phyloP scores from a whole-genome alignment of 2,888 invertebrate genomes.

The Polylopha cassiicola region DNA sequence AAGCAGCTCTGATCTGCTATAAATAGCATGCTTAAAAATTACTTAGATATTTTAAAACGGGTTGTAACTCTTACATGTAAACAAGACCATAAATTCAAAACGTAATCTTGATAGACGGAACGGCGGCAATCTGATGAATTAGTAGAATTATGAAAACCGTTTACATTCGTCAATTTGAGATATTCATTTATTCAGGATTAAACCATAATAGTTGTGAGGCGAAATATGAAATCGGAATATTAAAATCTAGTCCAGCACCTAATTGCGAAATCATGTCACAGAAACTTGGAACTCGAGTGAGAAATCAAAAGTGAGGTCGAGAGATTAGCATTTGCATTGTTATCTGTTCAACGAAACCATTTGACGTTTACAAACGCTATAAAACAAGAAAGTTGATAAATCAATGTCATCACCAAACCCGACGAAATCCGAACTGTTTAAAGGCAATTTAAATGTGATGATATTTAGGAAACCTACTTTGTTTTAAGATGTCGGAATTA shows the following conservation, averaged over 20 bases:
- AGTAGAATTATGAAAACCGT: constrained; percentile 17
- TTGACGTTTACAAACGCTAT: constrained; percentile 20
- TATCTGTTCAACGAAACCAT: constrained; percentile 30
- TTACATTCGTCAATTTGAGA: constrained; percentile 17
- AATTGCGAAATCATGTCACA: constrained; percentile 45
- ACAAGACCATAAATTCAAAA: constrained; percentile 11
- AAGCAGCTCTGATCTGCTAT: no score
- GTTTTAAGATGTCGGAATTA: no score
- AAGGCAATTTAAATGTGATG: no score
- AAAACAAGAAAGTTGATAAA: constrained; percentile 22
- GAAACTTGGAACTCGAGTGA: constrained; percentile 44
- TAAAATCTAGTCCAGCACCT: constrained; percentile 41
- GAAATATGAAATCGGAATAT: constrained; percentile 32
- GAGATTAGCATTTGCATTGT: constrained; percentile 58
- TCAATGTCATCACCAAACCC: constrained; percentile 13
- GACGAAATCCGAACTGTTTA: constrained; percentile 2
- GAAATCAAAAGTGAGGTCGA: constrained; percentile 57
- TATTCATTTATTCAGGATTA: constrained; percentile 23
- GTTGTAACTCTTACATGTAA: constrained; percentile 8
- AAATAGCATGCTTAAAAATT: no score
- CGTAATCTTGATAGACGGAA: constrained; percentile 24
- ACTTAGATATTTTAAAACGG: neutral
- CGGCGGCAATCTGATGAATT: constrained; percentile 27
- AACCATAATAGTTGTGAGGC: constrained; percentile 31
- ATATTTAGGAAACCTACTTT: no score